Percentiles rank a stretch among this genome's conserved stretches.
Evolutionary conservation across 2,888 invertebrate genomes (phyloP).

Genomic region (Cyaniris semiargus): DNA sequence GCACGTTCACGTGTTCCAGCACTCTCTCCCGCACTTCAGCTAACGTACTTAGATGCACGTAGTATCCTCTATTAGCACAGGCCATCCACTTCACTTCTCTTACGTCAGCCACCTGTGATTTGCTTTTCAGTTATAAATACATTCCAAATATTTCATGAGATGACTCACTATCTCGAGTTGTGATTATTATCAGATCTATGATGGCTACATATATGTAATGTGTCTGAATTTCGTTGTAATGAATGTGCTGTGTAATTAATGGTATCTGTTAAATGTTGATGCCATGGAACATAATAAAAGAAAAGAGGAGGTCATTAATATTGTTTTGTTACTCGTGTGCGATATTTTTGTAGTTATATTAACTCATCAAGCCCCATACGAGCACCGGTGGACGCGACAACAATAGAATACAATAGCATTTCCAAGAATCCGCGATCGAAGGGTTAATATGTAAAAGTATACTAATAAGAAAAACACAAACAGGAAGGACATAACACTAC

Average conservation of each 20-base stretch:
- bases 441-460: not conserved
- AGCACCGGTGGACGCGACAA: too few species aligned
- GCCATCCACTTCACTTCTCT: conserved; percentile 99
- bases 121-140: conserved; percentile 49
- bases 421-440: too few species aligned
- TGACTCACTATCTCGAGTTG: conserved; percentile 32
- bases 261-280: not conserved
- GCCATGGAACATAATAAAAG: not conserved
- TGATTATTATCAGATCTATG: not conserved
- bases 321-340: not conserved
- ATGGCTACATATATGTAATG: conserved; percentile 7
- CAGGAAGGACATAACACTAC: conserved; percentile 12
- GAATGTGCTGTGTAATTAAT: not conserved
- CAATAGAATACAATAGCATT: too few species aligned
- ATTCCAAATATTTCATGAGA: conserved; percentile 29
- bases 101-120: conserved; percentile 87
- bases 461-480: not conserved
- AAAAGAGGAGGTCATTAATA: not conserved
- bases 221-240: not conserved
- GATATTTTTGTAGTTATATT: not conserved
- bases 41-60: conserved; percentile 96
- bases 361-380: too few species aligned
- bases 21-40: conserved; percentile 99
- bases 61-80: conserved; percentile 97
- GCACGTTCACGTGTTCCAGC: conserved; percentile 96